These are phyloP conservation scores for Calephelis virginiensis DNA, from an alignment of 1,140 invertebrate species.

Conservation along the genomic window DNA sequence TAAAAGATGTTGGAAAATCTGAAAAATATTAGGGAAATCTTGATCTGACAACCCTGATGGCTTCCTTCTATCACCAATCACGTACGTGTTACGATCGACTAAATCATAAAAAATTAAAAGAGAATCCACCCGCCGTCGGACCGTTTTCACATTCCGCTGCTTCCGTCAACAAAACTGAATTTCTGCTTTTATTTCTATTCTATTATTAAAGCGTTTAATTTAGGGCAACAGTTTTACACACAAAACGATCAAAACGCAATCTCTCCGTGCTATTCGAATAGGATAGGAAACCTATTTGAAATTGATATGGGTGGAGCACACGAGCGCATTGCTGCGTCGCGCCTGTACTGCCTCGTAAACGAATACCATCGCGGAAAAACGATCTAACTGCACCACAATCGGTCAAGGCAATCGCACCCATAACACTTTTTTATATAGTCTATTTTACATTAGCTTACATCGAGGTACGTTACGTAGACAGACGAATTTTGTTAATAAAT, in stretches of 20 bases:
- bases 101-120: constrained; percentile 65
- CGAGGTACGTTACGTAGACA: constrained; percentile 60
- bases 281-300: constrained; percentile 75
- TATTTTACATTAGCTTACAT: constrained; percentile 23
- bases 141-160: constrained; percentile 45
- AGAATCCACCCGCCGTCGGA: constrained; percentile 35
- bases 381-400: constrained; percentile 32
- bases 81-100: constrained; percentile 43
- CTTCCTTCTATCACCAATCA: constrained; percentile 32
- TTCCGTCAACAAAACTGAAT: constrained; percentile 54
- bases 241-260: constrained; percentile 77
- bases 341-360: constrained; percentile 73
- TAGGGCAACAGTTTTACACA: constrained; percentile 75
- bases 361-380: constrained; percentile 46
- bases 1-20: too few species aligned
- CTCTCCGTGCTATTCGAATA: constrained; percentile 62
- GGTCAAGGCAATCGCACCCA: constrained; percentile 35
- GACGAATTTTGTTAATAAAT: constrained; percentile 78
- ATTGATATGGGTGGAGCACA: constrained; percentile 76
- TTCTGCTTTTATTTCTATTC: constrained; percentile 71
- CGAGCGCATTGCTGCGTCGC: constrained; percentile 62
- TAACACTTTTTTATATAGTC: constrained; percentile 36
- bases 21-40: not conserved
- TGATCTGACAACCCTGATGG: constrained; percentile 1
- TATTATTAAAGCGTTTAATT: constrained; percentile 77